Percentiles rank a stretch among this genome's conserved stretches.
phyloP scores from a whole-genome alignment of 2,888 invertebrate species.

The Coelinius sp. region DNA sequence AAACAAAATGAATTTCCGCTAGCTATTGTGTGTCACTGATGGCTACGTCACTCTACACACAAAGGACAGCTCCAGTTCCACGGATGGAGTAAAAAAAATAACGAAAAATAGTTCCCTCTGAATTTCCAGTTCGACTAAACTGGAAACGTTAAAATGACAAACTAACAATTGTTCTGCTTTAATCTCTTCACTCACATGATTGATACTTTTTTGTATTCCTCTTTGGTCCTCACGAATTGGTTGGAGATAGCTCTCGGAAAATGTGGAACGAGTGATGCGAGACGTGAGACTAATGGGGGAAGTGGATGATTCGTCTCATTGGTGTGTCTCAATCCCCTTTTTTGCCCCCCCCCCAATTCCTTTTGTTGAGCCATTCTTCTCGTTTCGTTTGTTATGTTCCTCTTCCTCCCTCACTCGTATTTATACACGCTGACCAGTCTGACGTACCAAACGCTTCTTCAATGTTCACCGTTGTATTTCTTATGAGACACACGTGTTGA shows the following conservation, averaged over 20 bases:
- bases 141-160: too few relatives aligned
- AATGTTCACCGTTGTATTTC: too few relatives aligned
- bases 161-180: too few relatives aligned
- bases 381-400: neutral
- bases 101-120: too few relatives aligned
- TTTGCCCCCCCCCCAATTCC: neutral
- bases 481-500: neutral
- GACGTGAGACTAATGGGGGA: neutral
- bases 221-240: neutral
- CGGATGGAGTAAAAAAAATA: neutral
- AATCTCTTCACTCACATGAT: neutral
- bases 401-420: neutral
- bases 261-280: conserved; percentile 7
- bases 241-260: neutral
- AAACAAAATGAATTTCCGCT: neutral
- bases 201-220: neutral
- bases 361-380: neutral
- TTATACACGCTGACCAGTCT: too few relatives aligned
- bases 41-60: neutral
- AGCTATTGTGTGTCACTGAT: neutral
- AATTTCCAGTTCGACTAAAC: too few relatives aligned
- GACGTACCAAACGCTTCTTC: too few relatives aligned
- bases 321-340: neutral
- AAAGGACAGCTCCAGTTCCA: neutral
- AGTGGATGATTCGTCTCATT: neutral